Percentiles rank a stretch among this genome's conserved stretches.
These are phyloP conservation scores for Drosophila leonis DNA, from an alignment of 2,888 invertebrate species.

Conservation along the genomic window DNA sequence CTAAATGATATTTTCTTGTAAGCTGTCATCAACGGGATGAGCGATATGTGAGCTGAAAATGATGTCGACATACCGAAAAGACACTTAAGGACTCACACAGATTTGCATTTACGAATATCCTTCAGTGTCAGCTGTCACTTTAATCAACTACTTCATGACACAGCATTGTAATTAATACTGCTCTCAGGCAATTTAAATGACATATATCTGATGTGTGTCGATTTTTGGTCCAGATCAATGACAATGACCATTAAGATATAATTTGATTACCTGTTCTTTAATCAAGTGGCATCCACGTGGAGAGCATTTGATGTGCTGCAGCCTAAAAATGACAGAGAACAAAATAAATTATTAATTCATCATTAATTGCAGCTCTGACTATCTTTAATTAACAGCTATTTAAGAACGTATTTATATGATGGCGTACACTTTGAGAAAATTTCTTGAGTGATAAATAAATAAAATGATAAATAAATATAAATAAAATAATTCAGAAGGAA, in stretches of 20 bases:
- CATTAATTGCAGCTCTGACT: neutral
- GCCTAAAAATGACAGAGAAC: conserved; percentile 45
- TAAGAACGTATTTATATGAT: neutral
- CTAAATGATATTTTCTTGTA: conserved; percentile 68
- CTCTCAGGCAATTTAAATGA: conserved; percentile 18
- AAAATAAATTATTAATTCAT: conserved; percentile 2
- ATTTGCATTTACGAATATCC: conserved; percentile 9
- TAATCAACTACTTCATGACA: conserved; percentile 31
- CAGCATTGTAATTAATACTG: conserved; percentile 43
- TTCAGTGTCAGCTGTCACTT: conserved; percentile 29
- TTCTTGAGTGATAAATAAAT: no score
- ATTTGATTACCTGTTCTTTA: conserved; percentile 61
- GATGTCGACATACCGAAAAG: conserved; percentile 27
- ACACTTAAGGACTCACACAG: conserved; percentile 27
- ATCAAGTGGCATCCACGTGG: conserved; percentile 26
- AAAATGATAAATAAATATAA: neutral
- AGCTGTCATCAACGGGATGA: conserved; percentile 49
- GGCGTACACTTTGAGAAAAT: neutral
- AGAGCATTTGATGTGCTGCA: conserved; percentile 26
- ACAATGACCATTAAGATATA: conserved; percentile 19
- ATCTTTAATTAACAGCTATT: neutral
- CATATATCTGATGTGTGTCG: neutral
- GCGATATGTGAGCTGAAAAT: conserved; percentile 34
- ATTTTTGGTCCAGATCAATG: conserved; percentile 11
- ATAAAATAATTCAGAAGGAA: neutral